Evolutionary conservation across 2,113 vertebrate genomes (phyloP), one percentile per base, ranked within the genome.

Genomic region (Gadus macrocephalus): DNA sequence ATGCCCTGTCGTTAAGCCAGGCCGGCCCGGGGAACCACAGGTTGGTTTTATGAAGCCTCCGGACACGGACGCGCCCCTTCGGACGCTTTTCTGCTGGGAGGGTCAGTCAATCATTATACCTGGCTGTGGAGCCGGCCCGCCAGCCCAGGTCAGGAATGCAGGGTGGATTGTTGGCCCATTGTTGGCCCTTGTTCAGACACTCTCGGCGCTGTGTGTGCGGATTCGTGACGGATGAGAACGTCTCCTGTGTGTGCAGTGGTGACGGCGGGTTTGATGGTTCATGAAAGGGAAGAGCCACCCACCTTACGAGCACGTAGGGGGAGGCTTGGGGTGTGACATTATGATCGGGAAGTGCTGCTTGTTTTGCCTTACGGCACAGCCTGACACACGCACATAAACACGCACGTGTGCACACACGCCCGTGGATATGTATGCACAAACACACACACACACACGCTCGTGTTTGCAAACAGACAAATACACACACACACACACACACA

Each of bases 81-180:
- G 72, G 35, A 12, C 73, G 6, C 42, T 35, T 75, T 76, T 79
- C 73, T 75, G 77, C 72, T 22, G 68, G 69, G 74, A 79, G 11
- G 87, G 84, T 83, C 83, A 78, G 86, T 85, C 80, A 87, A 86
- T 89, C 85, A 91, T 90, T 89, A 90, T 83, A 88, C 82, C 81
- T 61, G 63, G 77, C 79, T 79, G 85, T 88, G 76, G 85, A 75
- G 77, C 78, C 64, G 71, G 69, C 75, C 83, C 11, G 80, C 85
- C 83, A 76, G 73, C 74, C 82, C 79, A 76, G 42, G 69, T 62
- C 78, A 86, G 80, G 83, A 85, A 88, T 88, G 89, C 68, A 64
- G 77, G 76, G 82, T 86, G 89, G 87, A 88, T 89, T 91, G 87
- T 90, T 88, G 87, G 78, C 89, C 31, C 67, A 78, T 84, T 81